Evolutionary conservation across 2,113 vertebrate genomes (phyloP).

Genomic region (Aspidoscelis tigris): DNA sequence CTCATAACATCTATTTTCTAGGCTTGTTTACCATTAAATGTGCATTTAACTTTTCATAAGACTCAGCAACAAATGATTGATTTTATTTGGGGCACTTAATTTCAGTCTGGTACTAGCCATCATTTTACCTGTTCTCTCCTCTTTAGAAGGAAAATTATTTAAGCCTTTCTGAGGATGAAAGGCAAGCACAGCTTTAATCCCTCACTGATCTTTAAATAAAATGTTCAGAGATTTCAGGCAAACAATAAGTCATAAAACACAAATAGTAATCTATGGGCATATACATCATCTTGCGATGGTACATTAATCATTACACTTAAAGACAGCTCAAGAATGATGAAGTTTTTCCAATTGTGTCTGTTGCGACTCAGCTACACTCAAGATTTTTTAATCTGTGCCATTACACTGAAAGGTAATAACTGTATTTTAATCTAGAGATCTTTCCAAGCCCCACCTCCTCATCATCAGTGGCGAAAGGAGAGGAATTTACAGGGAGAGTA

Average conservation of each 20-base stretch:
- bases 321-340: slow-evolving; percentile 76
- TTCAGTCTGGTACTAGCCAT: slow-evolving; percentile 56
- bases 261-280: slow-evolving; percentile 82
- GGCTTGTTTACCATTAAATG: slow-evolving; percentile 51
- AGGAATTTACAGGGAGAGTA: slow-evolving; percentile 16
- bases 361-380: slow-evolving; percentile 77
- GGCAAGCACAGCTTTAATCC: slow-evolving; percentile 71
- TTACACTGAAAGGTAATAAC: slow-evolving; percentile 72
- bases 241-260: slow-evolving; percentile 86
- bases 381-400: slow-evolving; percentile 71
- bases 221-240: slow-evolving; percentile 73
- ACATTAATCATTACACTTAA: slow-evolving; percentile 86
- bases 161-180: slow-evolving; percentile 63
- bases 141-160: slow-evolving; percentile 44
- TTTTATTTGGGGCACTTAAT: slow-evolving; percentile 68
- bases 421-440: slow-evolving; percentile 69
- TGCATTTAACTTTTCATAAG: slow-evolving; percentile 53
- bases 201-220: slow-evolving; percentile 79
- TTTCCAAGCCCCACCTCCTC: slow-evolving; percentile 48
- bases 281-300: slow-evolving; percentile 82
- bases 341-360: slow-evolving; percentile 79
- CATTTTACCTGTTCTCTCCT: slow-evolving; percentile 28
- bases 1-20: slow-evolving; percentile 33
- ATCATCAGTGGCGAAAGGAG: slow-evolving; percentile 1
- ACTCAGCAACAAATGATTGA: slow-evolving; percentile 60